Evolutionary conservation across 2,797 vertebrate species (phyloP), one percentile per base, ranked within the genome.

Genomic region (Scyliorhinus canicula): DNA sequence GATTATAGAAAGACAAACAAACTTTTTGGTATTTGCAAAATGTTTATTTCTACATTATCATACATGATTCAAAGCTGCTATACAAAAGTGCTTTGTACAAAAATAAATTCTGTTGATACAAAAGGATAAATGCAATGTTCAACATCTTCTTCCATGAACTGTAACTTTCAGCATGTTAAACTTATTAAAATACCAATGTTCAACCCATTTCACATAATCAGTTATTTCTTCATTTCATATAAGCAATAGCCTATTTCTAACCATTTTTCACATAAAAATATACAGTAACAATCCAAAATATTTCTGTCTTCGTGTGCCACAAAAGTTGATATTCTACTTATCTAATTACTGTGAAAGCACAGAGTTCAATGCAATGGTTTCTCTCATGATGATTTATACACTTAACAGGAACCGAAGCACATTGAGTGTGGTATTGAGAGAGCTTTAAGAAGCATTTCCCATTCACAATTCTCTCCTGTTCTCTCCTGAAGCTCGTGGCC

Each of bases 91-190:
- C 67, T 71, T 94, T 94, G 47, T 94, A 94, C 93, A 94, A 94
- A 94, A 94, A 94, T 94, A 94, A 94, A 94, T 71, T 94, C 93
- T 94, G 65, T 94, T 94, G 65, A 71, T 94, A 94, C 67, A 93
- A 93, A 93, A 93, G 93, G 93, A 71, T 71, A 93, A 93, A 93
- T 71, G 93, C 93, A 93, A 93, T 52, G 93, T 93, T 71, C 65
- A 52, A 52, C 65, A 4, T 52, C 65, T 35, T 57, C 85, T 52
- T 50, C 26, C n/a, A 91, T 57, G 44, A 69, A 52, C 65, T 65
- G 63, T 69, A 67, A 47, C 93, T 31, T 71, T 74, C 93, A 69
- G 67, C 28, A 35, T 31, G 67, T 74, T 94, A 71, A 74, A 74
- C 44, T 35, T 71, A 74, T 50, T 71, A 71, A 94, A 69, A 94